Conservation (phyloP, 2,797 vertebrate species). For the Spondyliosoma cantharus region DNA sequence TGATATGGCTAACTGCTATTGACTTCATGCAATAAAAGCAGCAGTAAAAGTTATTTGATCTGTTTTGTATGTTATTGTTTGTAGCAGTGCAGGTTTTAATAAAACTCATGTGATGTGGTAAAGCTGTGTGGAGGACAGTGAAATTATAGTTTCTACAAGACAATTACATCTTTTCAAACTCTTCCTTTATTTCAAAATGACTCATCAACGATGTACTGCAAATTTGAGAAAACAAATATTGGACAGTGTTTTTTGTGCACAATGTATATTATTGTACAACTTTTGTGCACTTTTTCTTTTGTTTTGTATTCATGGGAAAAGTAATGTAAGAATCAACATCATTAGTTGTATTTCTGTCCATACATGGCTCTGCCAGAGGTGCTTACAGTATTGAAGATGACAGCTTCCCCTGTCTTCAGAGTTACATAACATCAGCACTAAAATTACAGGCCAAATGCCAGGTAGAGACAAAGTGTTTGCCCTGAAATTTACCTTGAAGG, state of each 20-base stretch:
- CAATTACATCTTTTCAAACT: no score
- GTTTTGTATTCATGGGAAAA: background rate
- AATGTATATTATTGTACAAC: background rate
- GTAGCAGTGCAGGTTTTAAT: background rate
- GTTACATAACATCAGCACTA: slow-evolving; percentile 37
- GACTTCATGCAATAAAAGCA: background rate
- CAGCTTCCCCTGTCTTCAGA: background rate
- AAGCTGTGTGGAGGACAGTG: background rate
- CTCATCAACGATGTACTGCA: background rate
- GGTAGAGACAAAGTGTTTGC: background rate
- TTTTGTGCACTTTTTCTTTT: background rate
- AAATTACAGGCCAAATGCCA: slow-evolving; percentile 29
- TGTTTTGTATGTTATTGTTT: background rate
- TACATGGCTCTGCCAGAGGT: slow-evolving; percentile 6
- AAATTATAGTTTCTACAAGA: no score
- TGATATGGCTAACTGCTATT: background rate
- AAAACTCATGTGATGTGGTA: background rate
- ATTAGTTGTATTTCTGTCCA: background rate
- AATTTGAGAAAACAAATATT: background rate
- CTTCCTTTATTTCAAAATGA: background rate
- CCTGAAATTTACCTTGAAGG: background rate
- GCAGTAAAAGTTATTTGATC: background rate
- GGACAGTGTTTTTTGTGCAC: background rate
- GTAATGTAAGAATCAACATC: background rate
- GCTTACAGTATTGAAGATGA: background rate